These are phyloP conservation scores for Oryzias celebensis DNA, from an alignment of 2,113 vertebrate species.

Conservation along the genomic window DNA sequence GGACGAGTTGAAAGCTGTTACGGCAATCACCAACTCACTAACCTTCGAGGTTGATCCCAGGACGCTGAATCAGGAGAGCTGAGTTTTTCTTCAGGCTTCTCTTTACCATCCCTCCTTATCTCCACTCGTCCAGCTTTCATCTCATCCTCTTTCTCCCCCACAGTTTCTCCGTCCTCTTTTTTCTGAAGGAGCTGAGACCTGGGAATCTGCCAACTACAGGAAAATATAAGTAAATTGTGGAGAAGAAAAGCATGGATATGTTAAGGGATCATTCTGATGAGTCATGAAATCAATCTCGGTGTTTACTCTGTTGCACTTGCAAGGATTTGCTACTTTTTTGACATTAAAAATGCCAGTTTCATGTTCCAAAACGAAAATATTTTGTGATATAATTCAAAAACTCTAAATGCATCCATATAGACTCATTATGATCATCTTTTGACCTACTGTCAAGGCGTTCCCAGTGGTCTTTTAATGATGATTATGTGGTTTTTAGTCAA, in stretches of 20 bases:
- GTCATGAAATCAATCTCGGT: too few species aligned
- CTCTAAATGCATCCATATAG: too few species aligned
- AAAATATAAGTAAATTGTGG: neutral
- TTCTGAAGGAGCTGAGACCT: slow-evolving; percentile 14
- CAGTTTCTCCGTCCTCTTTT: slow-evolving; percentile 9
- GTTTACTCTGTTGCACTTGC: too few species aligned
- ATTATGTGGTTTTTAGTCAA: too few species aligned
- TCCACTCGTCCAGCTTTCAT: slow-evolving; percentile 34
- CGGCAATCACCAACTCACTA: slow-evolving; percentile 33
- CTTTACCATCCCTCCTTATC: slow-evolving; percentile 35
- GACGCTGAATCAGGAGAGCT: slow-evolving; percentile 17
- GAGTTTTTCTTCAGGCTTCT: slow-evolving; percentile 37
- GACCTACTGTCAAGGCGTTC: too few species aligned
- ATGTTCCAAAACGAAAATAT: too few species aligned
- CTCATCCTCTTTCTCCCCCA: slow-evolving; percentile 14
- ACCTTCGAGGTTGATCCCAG: slow-evolving; percentile 72
- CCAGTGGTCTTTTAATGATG: too few species aligned
- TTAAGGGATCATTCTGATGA: neutral
- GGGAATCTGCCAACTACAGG: slow-evolving; percentile 50
- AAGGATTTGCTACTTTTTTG: too few species aligned
- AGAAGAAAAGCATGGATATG: neutral
- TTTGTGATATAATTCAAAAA: too few species aligned
- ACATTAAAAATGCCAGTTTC: too few species aligned
- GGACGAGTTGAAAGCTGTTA: slow-evolving; percentile 3
- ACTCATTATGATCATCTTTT: too few species aligned